Evolutionary conservation across 1,140 invertebrate species (phyloP).

Genomic region (Triops cancriformis): DNA sequence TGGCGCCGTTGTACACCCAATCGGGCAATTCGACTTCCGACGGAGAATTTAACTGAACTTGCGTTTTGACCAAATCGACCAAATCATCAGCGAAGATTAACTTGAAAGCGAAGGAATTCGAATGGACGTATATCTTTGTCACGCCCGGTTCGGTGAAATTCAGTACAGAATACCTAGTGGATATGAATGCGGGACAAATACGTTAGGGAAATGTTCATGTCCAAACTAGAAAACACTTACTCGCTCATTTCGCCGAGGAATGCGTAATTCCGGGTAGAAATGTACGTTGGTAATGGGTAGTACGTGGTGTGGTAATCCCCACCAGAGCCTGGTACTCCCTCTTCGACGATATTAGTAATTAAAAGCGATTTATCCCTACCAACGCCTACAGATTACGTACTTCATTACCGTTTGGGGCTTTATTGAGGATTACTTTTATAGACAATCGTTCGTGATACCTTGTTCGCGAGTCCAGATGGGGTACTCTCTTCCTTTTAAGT

Average conservation of each 20-base stretch:
- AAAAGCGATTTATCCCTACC: slow-evolving; percentile 35
- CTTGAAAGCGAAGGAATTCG: slow-evolving; percentile 26
- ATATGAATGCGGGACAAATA: neutral
- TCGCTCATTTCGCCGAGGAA: slow-evolving; percentile 32
- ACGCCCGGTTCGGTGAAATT: slow-evolving; percentile 35
- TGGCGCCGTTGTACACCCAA: slow-evolving; percentile 39
- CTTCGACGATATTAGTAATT: slow-evolving; percentile 36
- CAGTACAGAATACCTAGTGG: slow-evolving; percentile 35
- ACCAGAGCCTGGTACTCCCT: slow-evolving; percentile 33
- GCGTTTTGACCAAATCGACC: slow-evolving; percentile 32
- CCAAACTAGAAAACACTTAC: neutral
- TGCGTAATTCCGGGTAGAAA: slow-evolving; percentile 37
- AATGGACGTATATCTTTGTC: slow-evolving; percentile 37
- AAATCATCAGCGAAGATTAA: slow-evolving; percentile 30
- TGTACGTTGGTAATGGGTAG: slow-evolving; percentile 39
- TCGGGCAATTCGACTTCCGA: slow-evolving; percentile 36
- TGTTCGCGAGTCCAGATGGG: slow-evolving; percentile 40
- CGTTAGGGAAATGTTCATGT: no score
- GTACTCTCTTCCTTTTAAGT: slow-evolving; percentile 35
- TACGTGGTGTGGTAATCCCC: slow-evolving; percentile 42
- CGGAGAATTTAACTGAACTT: slow-evolving; percentile 28
- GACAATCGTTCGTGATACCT: slow-evolving; percentile 28
- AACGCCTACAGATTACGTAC: slow-evolving; percentile 32
- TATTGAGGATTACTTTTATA: neutral
- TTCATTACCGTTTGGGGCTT: neutral